Evolutionary conservation across 2,888 invertebrate genomes (phyloP).

Genomic region (Lochmaea crataegi): DNA sequence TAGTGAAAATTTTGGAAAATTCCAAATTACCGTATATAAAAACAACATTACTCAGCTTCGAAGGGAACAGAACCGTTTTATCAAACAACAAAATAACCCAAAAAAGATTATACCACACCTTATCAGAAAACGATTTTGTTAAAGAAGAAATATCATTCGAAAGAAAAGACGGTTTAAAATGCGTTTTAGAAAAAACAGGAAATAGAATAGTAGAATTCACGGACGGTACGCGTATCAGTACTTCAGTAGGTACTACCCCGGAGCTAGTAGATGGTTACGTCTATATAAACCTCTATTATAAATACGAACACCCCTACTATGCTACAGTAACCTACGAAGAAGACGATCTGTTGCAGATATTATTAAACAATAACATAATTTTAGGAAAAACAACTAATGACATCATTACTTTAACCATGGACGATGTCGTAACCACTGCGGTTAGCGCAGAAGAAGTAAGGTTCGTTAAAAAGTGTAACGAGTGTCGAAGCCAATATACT

Average conservation of each 20-base stretch:
- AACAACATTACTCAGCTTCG: conserved; percentile 47
- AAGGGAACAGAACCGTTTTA: conserved; percentile 48
- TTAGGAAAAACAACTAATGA: conserved; percentile 36
- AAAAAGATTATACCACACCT: conserved; percentile 47
- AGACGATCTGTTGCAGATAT: conserved; percentile 41
- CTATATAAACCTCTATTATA: conserved; percentile 47
- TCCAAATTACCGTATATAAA: conserved; percentile 50
- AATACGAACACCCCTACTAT: conserved; percentile 53
- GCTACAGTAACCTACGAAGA: conserved; percentile 47
- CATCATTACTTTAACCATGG: conserved; percentile 39
- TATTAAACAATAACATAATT: conserved; percentile 38
- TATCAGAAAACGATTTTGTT: conserved; percentile 49
- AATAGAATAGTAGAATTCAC: conserved; percentile 46
- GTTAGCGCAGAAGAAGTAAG: conserved; percentile 40
- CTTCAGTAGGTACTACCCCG: conserved; percentile 39
- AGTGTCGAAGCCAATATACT: conserved; percentile 43
- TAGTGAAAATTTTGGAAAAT: conserved; percentile 40
- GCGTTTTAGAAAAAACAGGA: conserved; percentile 48
- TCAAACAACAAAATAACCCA: conserved; percentile 45
- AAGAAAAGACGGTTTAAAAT: conserved; percentile 53
- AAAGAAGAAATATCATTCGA: conserved; percentile 51
- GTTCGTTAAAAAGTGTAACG: conserved; percentile 47
- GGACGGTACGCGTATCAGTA: conserved; percentile 52
- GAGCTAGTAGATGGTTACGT: conserved; percentile 53
- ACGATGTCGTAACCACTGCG: conserved; percentile 33